Conservation (phyloP, 1,140 invertebrate genomes). For the Hyphantria cunea region DNA sequence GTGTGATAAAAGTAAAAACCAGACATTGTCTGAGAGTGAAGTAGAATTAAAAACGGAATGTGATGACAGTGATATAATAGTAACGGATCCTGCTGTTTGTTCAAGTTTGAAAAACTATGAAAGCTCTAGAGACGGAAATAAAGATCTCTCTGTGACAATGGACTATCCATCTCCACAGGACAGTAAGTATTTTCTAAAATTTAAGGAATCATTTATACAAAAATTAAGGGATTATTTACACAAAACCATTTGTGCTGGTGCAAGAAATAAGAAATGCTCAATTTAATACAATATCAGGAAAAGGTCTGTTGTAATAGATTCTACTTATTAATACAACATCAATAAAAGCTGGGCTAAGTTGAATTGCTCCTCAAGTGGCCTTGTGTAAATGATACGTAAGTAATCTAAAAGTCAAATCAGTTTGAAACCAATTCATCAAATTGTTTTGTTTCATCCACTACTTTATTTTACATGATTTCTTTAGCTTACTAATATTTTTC, state of each 20-base stretch:
- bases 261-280: not conserved
- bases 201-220: constrained; percentile 5
- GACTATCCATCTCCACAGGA: constrained; percentile 73
- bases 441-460: not conserved
- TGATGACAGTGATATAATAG: constrained; percentile 75
- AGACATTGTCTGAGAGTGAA: constrained; percentile 41
- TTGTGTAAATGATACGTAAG: too few relatives aligned
- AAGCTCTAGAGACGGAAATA: constrained; percentile 58
- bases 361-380: too few relatives aligned
- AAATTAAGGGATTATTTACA: constrained; percentile 6
- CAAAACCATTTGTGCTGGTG: not conserved
- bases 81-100: constrained; percentile 70
- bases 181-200: constrained; percentile 60
- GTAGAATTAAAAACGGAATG: constrained; percentile 73
- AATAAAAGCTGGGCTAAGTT: too few relatives aligned
- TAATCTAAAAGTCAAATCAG: constrained; percentile 5
- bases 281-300: not conserved
- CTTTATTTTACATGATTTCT: constrained; percentile 10
- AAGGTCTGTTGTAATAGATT: not conserved
- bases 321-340: not conserved
- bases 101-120: constrained; percentile 68
- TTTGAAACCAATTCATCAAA: constrained; percentile 4
- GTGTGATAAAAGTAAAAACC: constrained; percentile 55
- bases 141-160: constrained; percentile 52
- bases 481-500: constrained; percentile 53